These are phyloP conservation scores for Cecidostiba fungosa DNA, from an alignment of 2,888 invertebrate genomes.

Conservation along the genomic window DNA sequence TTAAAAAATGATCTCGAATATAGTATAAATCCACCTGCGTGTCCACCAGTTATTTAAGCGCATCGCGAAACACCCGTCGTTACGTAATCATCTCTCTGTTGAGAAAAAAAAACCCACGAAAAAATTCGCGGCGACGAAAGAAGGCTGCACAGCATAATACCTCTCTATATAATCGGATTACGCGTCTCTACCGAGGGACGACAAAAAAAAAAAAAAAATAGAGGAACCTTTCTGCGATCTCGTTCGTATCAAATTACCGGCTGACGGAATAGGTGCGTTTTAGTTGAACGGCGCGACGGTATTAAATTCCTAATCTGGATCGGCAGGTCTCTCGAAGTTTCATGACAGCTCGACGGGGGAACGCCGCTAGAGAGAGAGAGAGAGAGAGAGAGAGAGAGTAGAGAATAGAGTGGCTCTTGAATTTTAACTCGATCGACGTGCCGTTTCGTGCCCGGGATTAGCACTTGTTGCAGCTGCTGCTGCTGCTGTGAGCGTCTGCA, in stretches of 20 bases:
- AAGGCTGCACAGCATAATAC: background rate
- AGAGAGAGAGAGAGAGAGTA: background rate
- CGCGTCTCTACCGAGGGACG: background rate
- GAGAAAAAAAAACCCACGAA: background rate
- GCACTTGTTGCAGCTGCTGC: background rate
- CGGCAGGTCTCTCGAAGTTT: background rate
- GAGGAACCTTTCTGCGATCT: background rate
- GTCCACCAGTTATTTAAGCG: too few species aligned
- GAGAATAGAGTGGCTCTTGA: slow-evolving; percentile 1
- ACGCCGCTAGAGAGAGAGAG: background rate
- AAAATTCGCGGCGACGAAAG: background rate
- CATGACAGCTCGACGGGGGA: background rate
- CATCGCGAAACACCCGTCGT: too few species aligned
- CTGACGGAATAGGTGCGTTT: background rate
- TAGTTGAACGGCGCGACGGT: background rate
- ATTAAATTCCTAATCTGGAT: slow-evolving; percentile 12
- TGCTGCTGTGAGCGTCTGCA: background rate
- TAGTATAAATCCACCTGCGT: too few species aligned
- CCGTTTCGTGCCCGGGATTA: background rate
- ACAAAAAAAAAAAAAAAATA: background rate
- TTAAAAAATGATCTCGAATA: too few species aligned
- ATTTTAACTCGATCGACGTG: slow-evolving; percentile 7
- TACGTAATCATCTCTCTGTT: background rate
- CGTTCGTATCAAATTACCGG: background rate
- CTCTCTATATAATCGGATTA: background rate